Base-by-base conservation (phyloP, 2,797 vertebrate genomes). In the Mycteria americana region DNA sequence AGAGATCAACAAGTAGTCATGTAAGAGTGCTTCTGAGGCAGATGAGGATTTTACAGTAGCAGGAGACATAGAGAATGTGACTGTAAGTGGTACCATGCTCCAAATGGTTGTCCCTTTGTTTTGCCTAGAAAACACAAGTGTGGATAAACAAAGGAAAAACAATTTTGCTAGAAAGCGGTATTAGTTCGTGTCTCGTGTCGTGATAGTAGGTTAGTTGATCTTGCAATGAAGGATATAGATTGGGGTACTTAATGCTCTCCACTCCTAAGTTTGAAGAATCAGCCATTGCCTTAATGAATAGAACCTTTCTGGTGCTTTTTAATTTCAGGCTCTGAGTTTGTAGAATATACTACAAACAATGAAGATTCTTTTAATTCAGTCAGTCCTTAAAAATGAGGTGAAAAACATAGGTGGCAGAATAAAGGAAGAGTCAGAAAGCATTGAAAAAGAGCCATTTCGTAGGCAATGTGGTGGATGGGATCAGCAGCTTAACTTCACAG, bases 371-470 rank as follows among this genome's bases (percentile, higher is more conserved):
- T 80, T 30, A 53, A 48, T 62, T 37, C 67, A 68, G 37, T 56
- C 12, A 39, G 15, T 65, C 37, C 33, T 87, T 81, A 18, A 39
- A 88, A 80, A 68, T 23, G 2, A 77, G 69, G 18, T 79, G 14
- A 41, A 50, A 69, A 81, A 43, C 18, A 24, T 43, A 9, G 25
- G 23, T 18, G 22, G 31, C 24, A 23, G 13, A 39, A 13, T 56
- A 35, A 69, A 62, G 51, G 23, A 60, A 64, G 46, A 56, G 33
- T 30, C 24, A 62, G 39, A 39, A 56, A 69, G 4, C 18, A 15
- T 6, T 77, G 24, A 31, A 39, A 65, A 76, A 41, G 22, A n/a
- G n/a, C 3, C 0, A 0, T 35, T 69, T 62, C 33, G 11, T 31
- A 35, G 43, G 39, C n/a, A 45, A 3, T 18, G 9, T 39, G 5